Conservation (phyloP, 2,113 vertebrate genomes). For the Grallaria varia region DNA sequence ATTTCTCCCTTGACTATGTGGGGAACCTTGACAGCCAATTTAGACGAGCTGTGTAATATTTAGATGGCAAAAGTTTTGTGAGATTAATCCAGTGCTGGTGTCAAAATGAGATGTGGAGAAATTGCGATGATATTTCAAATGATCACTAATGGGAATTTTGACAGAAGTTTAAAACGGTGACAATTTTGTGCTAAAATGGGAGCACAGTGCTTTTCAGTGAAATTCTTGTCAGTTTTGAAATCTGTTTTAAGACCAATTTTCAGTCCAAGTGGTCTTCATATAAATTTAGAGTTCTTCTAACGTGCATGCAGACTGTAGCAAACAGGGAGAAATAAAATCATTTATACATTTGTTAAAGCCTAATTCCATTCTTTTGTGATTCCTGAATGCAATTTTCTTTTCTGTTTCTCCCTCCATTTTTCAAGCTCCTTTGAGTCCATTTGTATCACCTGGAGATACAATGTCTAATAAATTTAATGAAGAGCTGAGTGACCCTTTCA, state of each 20-base stretch:
- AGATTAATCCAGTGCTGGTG: background rate
- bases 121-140: background rate
- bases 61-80: background rate
- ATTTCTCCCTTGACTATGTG: background rate
- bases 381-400: background rate
- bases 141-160: conserved; percentile 50
- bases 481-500: background rate
- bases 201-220: background rate
- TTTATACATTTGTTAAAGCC: background rate
- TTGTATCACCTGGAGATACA: background rate
- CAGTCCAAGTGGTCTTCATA: background rate
- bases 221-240: conserved; percentile 13
- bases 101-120: background rate
- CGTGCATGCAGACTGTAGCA: background rate
- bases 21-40: background rate
- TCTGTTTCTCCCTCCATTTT: background rate
- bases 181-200: conserved; percentile 23
- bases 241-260: conserved; percentile 41
- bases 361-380: background rate
- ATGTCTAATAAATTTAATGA: background rate
- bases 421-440: background rate
- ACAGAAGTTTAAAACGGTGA: background rate
- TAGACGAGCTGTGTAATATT: background rate
- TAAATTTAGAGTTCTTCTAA: background rate
- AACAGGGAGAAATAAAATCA: background rate